Evolutionary conservation across 2,888 invertebrate species (phyloP), one percentile per base, ranked within the genome.

Genomic region (Sussaba pulchella): DNA sequence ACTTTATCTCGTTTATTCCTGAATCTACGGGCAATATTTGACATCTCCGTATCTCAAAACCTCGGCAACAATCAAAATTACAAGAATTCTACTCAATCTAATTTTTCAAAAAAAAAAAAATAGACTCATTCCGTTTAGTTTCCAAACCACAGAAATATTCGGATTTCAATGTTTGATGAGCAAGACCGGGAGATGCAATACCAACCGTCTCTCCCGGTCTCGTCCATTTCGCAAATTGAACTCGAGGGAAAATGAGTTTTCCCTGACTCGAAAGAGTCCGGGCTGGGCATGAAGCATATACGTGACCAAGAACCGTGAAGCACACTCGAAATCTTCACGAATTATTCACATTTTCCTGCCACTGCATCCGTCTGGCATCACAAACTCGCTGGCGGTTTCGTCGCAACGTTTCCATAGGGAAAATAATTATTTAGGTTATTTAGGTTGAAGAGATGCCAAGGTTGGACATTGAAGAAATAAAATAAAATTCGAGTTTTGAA

Each of bases 141-240:
- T 2, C 2, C 4, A 6, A 31, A 31, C 4, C 6, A 6, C 4
- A 6, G 31, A 6, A 52, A 17, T 14, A 8, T 24, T 61, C n/a
- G 24, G 31, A 31, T 31, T 31, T 31, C 6, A 31, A 31, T 54
- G 54, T 31, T 57, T n/a, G 57, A 57, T 57, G 26, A 26, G 31
- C 31, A 31, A 26, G 14, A 31, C 36, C 14, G 31, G 14, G 14
- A 6, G n/a, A 24, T 12, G 52, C 52, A 24, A n/a, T 31, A 52
- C 12, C n/a, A n/a, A 6, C 50, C 66, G 50, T 80, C 14, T 14
- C 59, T 14, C 57, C 2, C 54, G n/a, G 26, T 39, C 71, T 54
- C 45, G n/a, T 59, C 26, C 67, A 72, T 72, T 45, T 76, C 52
- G 67, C 61, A 80, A 76, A 80, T 80, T 80, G 76, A 54, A 67